Conservation (phyloP, 1,140 invertebrate genomes). For the Pseudomyrmex sp. region DNA sequence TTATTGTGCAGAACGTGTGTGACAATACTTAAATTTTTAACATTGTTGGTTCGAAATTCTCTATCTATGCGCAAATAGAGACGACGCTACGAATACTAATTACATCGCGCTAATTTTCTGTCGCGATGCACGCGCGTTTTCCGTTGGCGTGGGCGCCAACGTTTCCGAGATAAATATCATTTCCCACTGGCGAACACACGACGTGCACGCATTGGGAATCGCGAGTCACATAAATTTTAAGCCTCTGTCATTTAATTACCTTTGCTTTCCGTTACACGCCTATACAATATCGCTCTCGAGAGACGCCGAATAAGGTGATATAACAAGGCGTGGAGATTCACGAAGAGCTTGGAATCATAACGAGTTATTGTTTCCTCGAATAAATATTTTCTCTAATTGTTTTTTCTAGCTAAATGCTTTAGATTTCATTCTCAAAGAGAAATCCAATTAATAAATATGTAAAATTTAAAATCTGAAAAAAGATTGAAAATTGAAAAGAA, state of each 20-base stretch:
- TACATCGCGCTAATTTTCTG: constrained; percentile 29
- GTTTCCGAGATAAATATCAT: background rate
- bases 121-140: background rate
- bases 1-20: background rate
- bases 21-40: constrained; percentile 9
- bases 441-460: background rate
- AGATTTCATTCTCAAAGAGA: background rate
- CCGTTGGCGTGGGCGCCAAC: background rate
- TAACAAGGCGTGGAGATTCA: background rate
- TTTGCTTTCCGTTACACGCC: constrained; percentile 41
- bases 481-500: background rate
- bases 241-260: constrained; percentile 51
- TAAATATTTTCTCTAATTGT: constrained; percentile 8
- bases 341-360: background rate
- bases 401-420: background rate
- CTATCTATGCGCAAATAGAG: background rate
- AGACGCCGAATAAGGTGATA: constrained; percentile 9
- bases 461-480: background rate
- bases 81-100: constrained; percentile 14
- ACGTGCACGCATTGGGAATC: constrained; percentile 24
- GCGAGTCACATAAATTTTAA: constrained; percentile 51
- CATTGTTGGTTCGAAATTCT: background rate
- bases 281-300: constrained; percentile 28
- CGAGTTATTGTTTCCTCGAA: background rate
- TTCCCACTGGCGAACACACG: constrained; percentile 20